Percentiles rank a stretch among this genome's conserved stretches.
Conservation (phyloP, 2,888 invertebrate species). For the Itoplectis maculator region DNA sequence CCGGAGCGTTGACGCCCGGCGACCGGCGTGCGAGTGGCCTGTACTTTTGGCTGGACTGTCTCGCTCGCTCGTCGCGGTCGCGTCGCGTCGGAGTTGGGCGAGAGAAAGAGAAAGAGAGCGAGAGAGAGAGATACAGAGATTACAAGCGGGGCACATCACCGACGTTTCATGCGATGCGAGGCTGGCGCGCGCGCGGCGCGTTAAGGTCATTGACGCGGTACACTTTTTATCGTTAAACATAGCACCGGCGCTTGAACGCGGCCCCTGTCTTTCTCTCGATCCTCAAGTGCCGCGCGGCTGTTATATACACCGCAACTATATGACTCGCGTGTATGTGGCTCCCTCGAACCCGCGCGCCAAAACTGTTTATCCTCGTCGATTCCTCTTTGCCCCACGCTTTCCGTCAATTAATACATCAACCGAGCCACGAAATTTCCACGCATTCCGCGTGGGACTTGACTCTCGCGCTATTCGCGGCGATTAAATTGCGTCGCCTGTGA, state of each 20-base stretch:
- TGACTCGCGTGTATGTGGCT: background rate
- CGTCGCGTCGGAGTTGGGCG: constrained; percentile 26
- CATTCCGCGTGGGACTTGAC: too few relatives aligned
- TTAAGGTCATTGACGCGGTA: constrained; percentile 84
- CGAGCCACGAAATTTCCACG: too few relatives aligned
- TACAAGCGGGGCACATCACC: constrained; percentile 39
- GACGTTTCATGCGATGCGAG: constrained; percentile 47
- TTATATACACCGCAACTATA: background rate
- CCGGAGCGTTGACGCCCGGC: constrained; percentile 40
- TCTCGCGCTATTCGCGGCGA: too few relatives aligned
- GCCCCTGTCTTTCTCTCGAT: constrained; percentile 55
- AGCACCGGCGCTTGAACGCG: constrained; percentile 72
- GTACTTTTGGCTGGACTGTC: constrained; percentile 47
- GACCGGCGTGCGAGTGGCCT: constrained; percentile 43
- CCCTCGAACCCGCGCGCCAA: background rate
- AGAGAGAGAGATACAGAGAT: constrained; percentile 27
- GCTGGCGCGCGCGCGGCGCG: constrained; percentile 70
- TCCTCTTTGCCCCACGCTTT: background rate
- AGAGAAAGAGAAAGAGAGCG: too few relatives aligned
- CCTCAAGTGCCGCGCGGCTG: background rate
- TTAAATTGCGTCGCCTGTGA: too few relatives aligned
- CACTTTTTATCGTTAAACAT: constrained; percentile 82
- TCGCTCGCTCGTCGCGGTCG: constrained; percentile 18
- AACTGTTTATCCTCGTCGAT: background rate
- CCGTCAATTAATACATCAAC: background rate